Evolutionary conservation across 2,113 vertebrate genomes (phyloP), one percentile per base, ranked within the genome.

Genomic region (Equus quagga): DNA sequence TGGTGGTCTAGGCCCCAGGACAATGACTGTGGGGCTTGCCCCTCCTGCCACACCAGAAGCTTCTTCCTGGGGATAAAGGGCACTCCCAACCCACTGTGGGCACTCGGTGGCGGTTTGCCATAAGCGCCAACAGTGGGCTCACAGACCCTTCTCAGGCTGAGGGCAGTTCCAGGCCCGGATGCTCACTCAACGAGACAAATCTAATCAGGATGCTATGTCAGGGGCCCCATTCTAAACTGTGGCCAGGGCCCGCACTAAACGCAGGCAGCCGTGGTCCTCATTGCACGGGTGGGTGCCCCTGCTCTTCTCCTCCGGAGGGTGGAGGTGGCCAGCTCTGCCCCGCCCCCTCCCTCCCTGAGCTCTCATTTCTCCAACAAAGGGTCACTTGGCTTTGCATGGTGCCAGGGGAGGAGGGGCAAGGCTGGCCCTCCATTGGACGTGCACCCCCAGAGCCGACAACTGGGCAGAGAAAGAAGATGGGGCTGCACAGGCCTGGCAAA

Each of bases 201-300:
- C 49, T 64, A 31, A 6, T 3, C 6, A 23, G n/a, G 8, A 14
- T 6, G 14, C 56, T 5, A 11, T 4, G 70, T 23, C 31, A 26
- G 31, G 36, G 36, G 18, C 49, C n/a, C n/a, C 14, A 8, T 33
- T 46, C 76, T 0, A 3, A 44, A 46, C n/a, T 3, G 6, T 0
- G 36, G 28, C 23, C 8, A 5, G 21, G 41, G 41, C 13, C 0
- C 26, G n/a, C 17, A 14, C n/a, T 60, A 41, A 58, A 51, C 1
- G 54, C 78, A 82, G 44, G 24, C 10, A 64, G 41, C 80, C 31
- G 58, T 19, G 17, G 26, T 19, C 23, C 26, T 28, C 80, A 33
- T 17, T 28, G 18, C 28, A 21, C 2, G 17, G 36, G 36, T 1
- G 0, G 58, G 26, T 13, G 31, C 41, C 3, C 56, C 58, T 24